Evolutionary conservation across 2,797 vertebrate species (phyloP).

Genomic region (Muscicapa comitata): DNA sequence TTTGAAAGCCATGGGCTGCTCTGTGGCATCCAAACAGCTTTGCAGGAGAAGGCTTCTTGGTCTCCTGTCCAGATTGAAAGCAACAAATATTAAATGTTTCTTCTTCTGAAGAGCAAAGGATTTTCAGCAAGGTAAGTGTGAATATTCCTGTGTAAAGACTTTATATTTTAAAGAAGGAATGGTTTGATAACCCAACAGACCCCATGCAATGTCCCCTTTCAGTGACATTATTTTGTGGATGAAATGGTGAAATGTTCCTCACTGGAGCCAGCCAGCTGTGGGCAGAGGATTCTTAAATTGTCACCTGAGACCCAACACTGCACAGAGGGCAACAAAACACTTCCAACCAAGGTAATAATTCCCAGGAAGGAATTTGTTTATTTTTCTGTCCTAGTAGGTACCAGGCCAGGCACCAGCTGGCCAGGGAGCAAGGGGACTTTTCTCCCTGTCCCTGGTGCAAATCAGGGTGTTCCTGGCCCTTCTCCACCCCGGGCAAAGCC

Average conservation of each 20-base stretch:
- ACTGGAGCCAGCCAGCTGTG: neutral
- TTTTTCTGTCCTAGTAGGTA: neutral
- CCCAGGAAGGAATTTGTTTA: neutral
- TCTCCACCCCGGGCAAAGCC: accelerated
- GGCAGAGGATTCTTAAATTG: neutral
- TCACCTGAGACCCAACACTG: neutral
- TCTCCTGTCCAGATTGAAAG: neutral
- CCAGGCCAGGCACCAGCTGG: neutral
- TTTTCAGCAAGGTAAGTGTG: neutral
- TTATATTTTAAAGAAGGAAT: neutral
- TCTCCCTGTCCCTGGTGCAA: neutral
- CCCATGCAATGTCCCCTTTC: neutral
- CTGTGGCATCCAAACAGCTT: neutral
- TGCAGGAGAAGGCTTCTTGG: neutral
- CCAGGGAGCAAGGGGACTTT: neutral
- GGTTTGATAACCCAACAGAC: neutral
- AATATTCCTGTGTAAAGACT: neutral
- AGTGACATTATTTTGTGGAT: neutral
- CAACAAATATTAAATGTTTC: neutral
- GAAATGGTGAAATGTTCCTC: neutral
- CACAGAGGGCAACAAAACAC: neutral
- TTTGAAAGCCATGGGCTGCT: neutral
- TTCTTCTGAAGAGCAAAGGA: neutral
- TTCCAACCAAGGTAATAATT: slow-evolving; percentile 5
- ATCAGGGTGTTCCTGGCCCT: neutral